Percentiles rank a stretch among this genome's conserved stretches.
phyloP scores from a whole-genome alignment of 2,888 invertebrate genomes.

The Melipona beecheii region DNA sequence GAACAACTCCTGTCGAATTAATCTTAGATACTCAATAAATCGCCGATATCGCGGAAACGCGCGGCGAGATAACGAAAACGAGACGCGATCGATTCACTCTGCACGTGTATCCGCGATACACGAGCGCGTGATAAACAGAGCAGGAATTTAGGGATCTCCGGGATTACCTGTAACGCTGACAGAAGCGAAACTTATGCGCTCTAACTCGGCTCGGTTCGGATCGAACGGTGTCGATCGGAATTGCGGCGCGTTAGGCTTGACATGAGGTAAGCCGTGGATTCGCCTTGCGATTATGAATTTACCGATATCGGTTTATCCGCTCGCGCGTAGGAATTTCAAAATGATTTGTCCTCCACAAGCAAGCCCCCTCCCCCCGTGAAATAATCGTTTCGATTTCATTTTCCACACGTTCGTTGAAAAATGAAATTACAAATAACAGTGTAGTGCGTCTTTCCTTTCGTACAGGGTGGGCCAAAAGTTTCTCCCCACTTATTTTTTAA shows the following conservation, averaged over 20 bases:
- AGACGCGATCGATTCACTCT: slow-evolving; percentile 13
- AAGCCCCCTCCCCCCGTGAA: background rate
- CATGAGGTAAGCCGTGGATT: slow-evolving; percentile 10
- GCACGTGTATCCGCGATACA: background rate
- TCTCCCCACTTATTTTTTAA: too few relatives aligned
- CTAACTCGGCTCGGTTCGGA: slow-evolving; percentile 5
- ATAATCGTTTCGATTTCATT: background rate
- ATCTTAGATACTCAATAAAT: background rate
- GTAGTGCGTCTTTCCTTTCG: too few relatives aligned
- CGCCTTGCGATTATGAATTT: slow-evolving; percentile 19
- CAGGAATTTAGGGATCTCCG: slow-evolving; percentile 25
- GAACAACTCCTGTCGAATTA: background rate
- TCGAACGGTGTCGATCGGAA: slow-evolving; percentile 31
- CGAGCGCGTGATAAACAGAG: slow-evolving; percentile 26
- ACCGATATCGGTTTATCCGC: background rate
- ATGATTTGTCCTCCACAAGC: background rate
- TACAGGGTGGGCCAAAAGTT: too few relatives aligned
- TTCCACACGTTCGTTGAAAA: too few relatives aligned
- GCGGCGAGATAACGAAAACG: slow-evolving; percentile 17
- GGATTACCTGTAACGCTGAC: slow-evolving; percentile 38
- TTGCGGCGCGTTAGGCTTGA: slow-evolving; percentile 9
- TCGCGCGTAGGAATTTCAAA: background rate
- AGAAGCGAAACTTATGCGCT: slow-evolving; percentile 21
- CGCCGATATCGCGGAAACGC: background rate
- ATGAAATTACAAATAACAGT: too few relatives aligned